These are phyloP conservation scores for Nyleta sp. DNA, from an alignment of 2,888 invertebrate genomes.

Conservation along the genomic window DNA sequence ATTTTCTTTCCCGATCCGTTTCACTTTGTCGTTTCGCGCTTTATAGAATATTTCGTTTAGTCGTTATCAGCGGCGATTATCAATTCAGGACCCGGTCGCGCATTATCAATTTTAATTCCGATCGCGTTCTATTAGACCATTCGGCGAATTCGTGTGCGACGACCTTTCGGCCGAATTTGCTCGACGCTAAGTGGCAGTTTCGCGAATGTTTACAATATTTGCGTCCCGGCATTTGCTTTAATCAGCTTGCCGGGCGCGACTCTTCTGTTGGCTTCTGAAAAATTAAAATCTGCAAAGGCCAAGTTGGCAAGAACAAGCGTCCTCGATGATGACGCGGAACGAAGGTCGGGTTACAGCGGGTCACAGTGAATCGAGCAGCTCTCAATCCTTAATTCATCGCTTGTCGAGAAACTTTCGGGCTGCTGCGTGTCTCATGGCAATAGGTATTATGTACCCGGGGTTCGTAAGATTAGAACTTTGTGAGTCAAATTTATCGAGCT, in stretches of 20 bases:
- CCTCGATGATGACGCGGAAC: constrained; percentile 48
- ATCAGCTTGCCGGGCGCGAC: constrained; percentile 25
- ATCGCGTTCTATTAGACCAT: background rate
- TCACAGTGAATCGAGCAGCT: constrained; percentile 60
- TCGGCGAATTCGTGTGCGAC: background rate
- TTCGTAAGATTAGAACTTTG: constrained; percentile 66
- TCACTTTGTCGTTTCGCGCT: constrained; percentile 40
- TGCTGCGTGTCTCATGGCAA: constrained; percentile 63
- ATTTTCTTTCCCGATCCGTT: constrained; percentile 48
- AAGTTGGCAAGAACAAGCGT: constrained; percentile 38
- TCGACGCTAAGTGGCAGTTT: background rate
- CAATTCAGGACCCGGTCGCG: constrained; percentile 14
- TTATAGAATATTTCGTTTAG: constrained; percentile 34
- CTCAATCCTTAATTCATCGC: constrained; percentile 65
- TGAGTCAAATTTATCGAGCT: constrained; percentile 63
- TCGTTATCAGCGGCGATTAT: constrained; percentile 31
- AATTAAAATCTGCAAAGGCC: constrained; percentile 36
- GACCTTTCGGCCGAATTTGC: background rate
- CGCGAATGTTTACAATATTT: background rate
- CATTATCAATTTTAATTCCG: constrained; percentile 14
- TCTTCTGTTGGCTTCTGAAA: constrained; percentile 37
- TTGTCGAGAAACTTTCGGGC: constrained; percentile 61
- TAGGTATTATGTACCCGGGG: constrained; percentile 61
- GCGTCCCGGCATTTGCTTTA: constrained; percentile 1
- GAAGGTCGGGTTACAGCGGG: constrained; percentile 51